Evolutionary conservation across 2,888 invertebrate species (phyloP), one percentile per base, ranked within the genome.

Genomic region (Hermodice carunculata): DNA sequence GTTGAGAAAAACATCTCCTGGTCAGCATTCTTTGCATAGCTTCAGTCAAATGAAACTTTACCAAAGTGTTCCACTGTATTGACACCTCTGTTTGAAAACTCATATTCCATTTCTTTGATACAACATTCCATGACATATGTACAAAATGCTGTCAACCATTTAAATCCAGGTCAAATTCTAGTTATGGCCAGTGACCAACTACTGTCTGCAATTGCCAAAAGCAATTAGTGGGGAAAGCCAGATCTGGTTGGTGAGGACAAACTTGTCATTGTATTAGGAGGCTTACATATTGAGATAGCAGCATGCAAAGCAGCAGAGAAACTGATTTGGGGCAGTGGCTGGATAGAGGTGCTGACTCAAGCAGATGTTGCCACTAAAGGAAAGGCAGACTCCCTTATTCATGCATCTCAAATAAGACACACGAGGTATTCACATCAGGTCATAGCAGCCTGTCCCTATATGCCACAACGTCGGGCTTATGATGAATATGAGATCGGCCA

Each of bases 261-360:
- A 6, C 62, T 48, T 46, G 22, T 64, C 19, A 34, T 64, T 19
- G 49, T 32, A 29, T 29, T 63, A 6, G 57, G 63, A 14, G 28
- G 42, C 14, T 8, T 58, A 61, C 60, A 64, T 22, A 64, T 48
- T 64, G 61, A 63, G 26, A 64, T 28, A 26, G 43, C 53, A 42
- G n/a, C 29, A n/a, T 64, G 42, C 61, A 49, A 29, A 19, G 49
- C 49, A 17, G 31, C 51, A 11, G 64, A 49, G 3, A 29, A 60
- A 48, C 63, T n/a, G n/a, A 60, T 59, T 31, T 63, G 24, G 64
- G 37, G 58, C 46, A 61, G 59, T 63, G 64, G 64, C 3, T 63
- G 64, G 64, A 63, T 60, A 24, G 49, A 46, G 32, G 51, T 40
- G 22, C 34, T 61, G 6, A 63, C 26, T 6, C 28, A 64, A 3